phyloP scores from a whole-genome alignment of 2,113 vertebrate genomes.

The Nothoprocta perdicaria region DNA sequence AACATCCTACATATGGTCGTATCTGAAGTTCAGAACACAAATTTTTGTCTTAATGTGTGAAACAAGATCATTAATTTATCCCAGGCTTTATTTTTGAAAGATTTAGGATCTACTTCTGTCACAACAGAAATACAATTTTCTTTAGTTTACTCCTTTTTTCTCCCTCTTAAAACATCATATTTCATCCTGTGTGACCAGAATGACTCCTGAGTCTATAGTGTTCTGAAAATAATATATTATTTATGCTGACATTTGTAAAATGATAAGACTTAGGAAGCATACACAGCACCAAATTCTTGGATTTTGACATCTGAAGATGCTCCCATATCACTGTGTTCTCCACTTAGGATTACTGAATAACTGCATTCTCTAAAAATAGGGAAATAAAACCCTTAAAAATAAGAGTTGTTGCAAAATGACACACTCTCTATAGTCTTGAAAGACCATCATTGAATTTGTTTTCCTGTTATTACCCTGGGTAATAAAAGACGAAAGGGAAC shows the following conservation, averaged over 20 bases:
- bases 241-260: not conserved
- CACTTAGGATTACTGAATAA: not conserved
- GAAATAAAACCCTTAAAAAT: not conserved
- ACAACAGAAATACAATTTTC: not conserved
- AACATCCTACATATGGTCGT: constrained; percentile 89
- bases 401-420: not conserved
- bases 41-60: not conserved
- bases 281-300: not conserved
- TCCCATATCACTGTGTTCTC: not conserved
- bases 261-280: not conserved
- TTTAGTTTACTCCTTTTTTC: not conserved
- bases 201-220: not conserved
- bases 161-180: not conserved
- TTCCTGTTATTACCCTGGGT: not conserved
- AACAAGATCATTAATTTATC: not conserved
- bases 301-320: not conserved
- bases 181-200: not conserved
- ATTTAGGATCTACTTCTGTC: not conserved
- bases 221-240: not conserved
- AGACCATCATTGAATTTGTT: not conserved
- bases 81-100: not conserved
- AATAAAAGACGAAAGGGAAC: not conserved
- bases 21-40: constrained; percentile 79
- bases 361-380: not conserved
- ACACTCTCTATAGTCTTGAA: not conserved